Percentiles rank a stretch among this genome's conserved stretches.
phyloP scores from a whole-genome alignment of 2,888 invertebrate genomes.

The Melanophora roralis region DNA sequence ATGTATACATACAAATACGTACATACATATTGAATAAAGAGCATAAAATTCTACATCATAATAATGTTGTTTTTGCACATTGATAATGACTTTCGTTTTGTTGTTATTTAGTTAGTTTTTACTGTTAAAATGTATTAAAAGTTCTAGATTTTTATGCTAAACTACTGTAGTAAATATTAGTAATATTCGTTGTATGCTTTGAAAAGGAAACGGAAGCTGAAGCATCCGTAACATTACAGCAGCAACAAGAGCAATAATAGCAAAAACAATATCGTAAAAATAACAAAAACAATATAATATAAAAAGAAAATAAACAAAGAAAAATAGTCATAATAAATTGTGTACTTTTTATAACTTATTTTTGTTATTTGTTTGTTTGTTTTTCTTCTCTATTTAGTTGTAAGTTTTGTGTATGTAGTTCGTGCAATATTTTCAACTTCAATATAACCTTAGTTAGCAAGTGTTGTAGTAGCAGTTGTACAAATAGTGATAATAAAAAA shows the following conservation, averaged over 20 bases:
- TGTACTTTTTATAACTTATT: not conserved
- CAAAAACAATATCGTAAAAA: slow-evolving; percentile 3
- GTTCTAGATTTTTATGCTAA: slow-evolving; percentile 25
- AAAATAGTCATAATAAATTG: slow-evolving; percentile 26
- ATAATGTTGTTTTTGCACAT: slow-evolving; percentile 6
- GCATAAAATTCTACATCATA: too few species aligned
- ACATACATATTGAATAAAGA: too few species aligned
- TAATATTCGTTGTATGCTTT: slow-evolving; percentile 5
- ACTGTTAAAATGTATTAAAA: slow-evolving; percentile 23
- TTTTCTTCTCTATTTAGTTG: not conserved
- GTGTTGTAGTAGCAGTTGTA: not conserved
- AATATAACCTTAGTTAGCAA: not conserved
- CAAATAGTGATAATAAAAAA: not conserved
- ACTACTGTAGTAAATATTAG: slow-evolving; percentile 21
- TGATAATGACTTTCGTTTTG: slow-evolving; percentile 47
- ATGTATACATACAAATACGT: too few species aligned
- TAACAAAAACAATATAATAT: slow-evolving; percentile 3
- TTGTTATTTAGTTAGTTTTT: not conserved
- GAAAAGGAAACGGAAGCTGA: slow-evolving; percentile 54
- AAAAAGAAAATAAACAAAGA: slow-evolving; percentile 41
- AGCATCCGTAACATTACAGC: slow-evolving; percentile 49
- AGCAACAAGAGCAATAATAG: not conserved
- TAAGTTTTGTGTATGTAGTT: not conserved
- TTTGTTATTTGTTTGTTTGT: not conserved
- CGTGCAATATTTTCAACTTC: not conserved